These are phyloP conservation scores for Lymantria monacha DNA, from an alignment of 2,888 invertebrate genomes.

Conservation along the genomic window DNA sequence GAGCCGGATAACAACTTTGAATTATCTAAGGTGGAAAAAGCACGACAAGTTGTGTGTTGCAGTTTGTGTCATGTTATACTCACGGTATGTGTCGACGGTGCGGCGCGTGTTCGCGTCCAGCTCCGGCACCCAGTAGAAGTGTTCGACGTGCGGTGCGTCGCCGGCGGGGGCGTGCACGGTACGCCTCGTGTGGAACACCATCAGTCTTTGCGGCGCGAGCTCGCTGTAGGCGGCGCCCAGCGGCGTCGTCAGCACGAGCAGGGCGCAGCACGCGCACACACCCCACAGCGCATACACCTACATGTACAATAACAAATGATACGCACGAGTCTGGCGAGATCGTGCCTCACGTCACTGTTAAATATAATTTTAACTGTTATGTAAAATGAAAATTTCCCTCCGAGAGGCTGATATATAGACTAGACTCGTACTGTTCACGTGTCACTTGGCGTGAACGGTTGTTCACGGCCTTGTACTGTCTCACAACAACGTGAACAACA, in stretches of 20 bases:
- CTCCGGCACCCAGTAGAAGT: conserved; percentile 87
- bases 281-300: conserved; percentile 11
- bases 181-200: conserved; percentile 85
- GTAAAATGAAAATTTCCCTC: no score
- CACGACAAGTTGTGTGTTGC: no score
- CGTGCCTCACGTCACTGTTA: background rate
- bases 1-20: no score
- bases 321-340: background rate
- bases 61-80: no score
- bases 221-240: conserved; percentile 85
- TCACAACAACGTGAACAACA: no score
- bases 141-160: conserved; percentile 49
- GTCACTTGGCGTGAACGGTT: no score
- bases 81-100: conserved; percentile 40
- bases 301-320: background rate
- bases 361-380: no score
- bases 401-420: no score
- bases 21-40: no score
- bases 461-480: no score
- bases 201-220: conserved; percentile 85
- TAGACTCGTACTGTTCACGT: no score
- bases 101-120: conserved; percentile 88
- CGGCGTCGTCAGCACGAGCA: conserved; percentile 52
- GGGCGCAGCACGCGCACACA: conserved; percentile 26
- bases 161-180: conserved; percentile 63